Percentiles rank a stretch among this genome's conserved stretches.
phyloP scores from a whole-genome alignment of 1,140 invertebrate genomes.

The Euwallacea similis region DNA sequence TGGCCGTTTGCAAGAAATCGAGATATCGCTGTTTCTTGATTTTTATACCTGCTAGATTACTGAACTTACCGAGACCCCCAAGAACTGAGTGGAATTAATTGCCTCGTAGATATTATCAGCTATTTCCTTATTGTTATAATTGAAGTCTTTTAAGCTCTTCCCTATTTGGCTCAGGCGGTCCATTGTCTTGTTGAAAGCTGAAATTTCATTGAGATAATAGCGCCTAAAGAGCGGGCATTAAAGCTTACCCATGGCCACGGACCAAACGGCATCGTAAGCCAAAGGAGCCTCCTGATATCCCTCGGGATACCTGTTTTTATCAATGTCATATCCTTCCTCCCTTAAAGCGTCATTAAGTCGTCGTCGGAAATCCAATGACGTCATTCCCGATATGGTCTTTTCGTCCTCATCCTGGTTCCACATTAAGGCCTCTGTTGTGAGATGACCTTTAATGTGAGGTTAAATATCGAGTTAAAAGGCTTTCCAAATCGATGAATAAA shows the following conservation, averaged over 20 bases:
- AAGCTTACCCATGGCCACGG: constrained; percentile 80
- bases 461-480: background rate
- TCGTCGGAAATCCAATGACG: constrained; percentile 72
- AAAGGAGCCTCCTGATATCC: constrained; percentile 98
- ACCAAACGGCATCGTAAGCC: constrained; percentile 99
- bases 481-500: background rate
- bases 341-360: constrained; percentile 78
- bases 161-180: constrained; percentile 76
- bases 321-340: constrained; percentile 78
- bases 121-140: constrained; percentile 94
- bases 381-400: constrained; percentile 92
- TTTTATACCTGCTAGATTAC: background rate
- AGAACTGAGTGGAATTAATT: constrained; percentile 96
- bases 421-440: constrained; percentile 98
- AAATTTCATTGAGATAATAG: constrained; percentile 21
- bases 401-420: constrained; percentile 91
- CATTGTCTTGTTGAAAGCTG: constrained; percentile 95
- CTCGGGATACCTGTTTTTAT: constrained; percentile 80
- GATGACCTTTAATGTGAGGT: constrained; percentile 64
- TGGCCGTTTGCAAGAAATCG: background rate
- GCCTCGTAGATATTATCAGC: constrained; percentile 95
- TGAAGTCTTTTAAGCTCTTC: constrained; percentile 90
- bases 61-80: constrained; percentile 91
- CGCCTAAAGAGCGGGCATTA: background rate
- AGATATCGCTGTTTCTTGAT: background rate